phyloP scores from a whole-genome alignment of 2,797 vertebrate genomes.

The Chaetodon trifasciatus region DNA sequence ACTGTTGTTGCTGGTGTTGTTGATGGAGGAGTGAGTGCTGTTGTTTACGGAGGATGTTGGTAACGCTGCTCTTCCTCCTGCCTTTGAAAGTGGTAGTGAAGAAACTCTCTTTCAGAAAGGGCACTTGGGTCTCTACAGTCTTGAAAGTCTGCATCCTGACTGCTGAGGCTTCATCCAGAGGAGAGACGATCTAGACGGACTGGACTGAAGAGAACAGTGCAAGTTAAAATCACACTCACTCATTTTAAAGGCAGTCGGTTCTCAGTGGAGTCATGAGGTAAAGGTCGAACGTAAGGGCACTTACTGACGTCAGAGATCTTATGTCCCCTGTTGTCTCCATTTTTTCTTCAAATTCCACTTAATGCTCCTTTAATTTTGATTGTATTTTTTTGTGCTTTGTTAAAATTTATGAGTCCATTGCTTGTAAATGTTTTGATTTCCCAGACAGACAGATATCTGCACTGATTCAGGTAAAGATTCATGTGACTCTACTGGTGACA shows the following conservation, averaged over 20 bases:
- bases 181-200: not conserved
- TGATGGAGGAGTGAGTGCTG: slow-evolving; percentile 63
- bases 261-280: slow-evolving; percentile 1
- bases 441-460: not conserved
- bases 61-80: slow-evolving; percentile 83
- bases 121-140: slow-evolving; percentile 85
- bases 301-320: not conserved
- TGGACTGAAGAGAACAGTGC: slow-evolving; percentile 28
- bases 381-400: not conserved
- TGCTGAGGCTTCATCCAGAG: slow-evolving; percentile 34
- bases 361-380: not conserved
- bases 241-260: not conserved
- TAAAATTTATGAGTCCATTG: not conserved
- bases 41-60: slow-evolving; percentile 81
- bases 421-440: not conserved
- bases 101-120: slow-evolving; percentile 85
- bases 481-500: not conserved
- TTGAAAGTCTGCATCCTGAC: slow-evolving; percentile 87
- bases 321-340: not conserved
- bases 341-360: not conserved
- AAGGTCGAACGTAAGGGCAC: slow-evolving; percentile 2
- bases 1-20: slow-evolving; percentile 62
- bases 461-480: not conserved
- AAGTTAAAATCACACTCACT: not conserved
- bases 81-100: slow-evolving; percentile 83